phyloP scores from a whole-genome alignment of 2,888 invertebrate genomes.

The Peribatodes rhomboidaria region DNA sequence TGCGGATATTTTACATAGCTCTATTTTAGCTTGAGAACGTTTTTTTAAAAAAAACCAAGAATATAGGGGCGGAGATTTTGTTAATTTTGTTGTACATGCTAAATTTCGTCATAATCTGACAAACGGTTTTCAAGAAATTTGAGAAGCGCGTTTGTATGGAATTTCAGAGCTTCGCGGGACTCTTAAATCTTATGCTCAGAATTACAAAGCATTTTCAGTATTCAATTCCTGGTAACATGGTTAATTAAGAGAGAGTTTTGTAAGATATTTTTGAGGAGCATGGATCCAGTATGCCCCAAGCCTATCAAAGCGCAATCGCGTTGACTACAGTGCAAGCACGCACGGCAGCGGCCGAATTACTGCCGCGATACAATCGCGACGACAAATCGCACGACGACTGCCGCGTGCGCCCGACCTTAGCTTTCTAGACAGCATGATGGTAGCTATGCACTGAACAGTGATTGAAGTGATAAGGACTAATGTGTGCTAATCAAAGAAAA shows the following conservation, averaged over 20 bases:
- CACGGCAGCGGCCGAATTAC: conserved; percentile 78
- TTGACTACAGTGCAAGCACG: conserved; percentile 65
- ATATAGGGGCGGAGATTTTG: no score
- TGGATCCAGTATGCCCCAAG: conserved; percentile 47
- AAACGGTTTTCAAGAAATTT: no score
- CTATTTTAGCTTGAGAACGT: no score
- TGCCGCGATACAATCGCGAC: conserved; percentile 68
- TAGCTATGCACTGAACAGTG: conserved; percentile 26
- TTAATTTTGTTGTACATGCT: no score
- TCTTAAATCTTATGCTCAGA: no score
- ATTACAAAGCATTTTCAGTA: not conserved
- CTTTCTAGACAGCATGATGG: conserved; percentile 41
- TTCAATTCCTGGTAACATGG: not conserved
- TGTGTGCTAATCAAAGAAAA: not conserved
- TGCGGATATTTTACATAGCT: no score
- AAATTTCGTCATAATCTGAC: no score
- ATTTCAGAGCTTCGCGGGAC: no score
- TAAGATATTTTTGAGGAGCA: not conserved
- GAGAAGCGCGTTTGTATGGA: no score
- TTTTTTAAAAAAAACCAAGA: no score
- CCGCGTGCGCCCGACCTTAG: conserved; percentile 42
- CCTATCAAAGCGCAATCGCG: conserved; percentile 59
- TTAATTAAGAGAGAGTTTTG: not conserved
- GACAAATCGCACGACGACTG: conserved; percentile 73
- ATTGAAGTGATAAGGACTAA: conserved; percentile 28